Base-by-base conservation (phyloP, 2,888 invertebrate genomes). In the Ethmia dodecea region DNA sequence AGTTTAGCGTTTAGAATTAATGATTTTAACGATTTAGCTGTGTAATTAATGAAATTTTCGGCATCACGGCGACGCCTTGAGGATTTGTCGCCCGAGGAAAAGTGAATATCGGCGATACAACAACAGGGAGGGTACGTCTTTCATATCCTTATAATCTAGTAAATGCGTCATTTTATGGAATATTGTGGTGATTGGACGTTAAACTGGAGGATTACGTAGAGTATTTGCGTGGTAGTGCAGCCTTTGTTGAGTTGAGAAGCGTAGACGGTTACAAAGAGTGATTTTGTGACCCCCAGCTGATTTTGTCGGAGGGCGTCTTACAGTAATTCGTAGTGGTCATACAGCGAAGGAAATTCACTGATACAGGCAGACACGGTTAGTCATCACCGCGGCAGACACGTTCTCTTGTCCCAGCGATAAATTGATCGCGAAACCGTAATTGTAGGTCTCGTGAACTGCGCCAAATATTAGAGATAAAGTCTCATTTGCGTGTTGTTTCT, bases 41-140 rank as follows among this genome's bases (percentile, higher is more conserved):
- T 79, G 78, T 81, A 75, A 81, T 87, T 86, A 75, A 86, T 86
- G 86, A 77, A 71, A 84, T 75, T 75, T 72, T 75, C 65, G 73
- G 64, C 60, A 69, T 64, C 67, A 77, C 78, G 79, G 79, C 76
- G 81, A 74, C 76, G 71, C 80, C 67, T 62, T 76, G 74, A 81
- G 77, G 75, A 80, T 74, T 66, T 77, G 72, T 80, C 81, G 80
- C 80, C 79, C 50, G 60, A 64, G 64, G 66, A 75, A 71, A 73
- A 80, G 77, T 76, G 71, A 62, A 70, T 60, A 72, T 70, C 76
- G 75, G 75, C 73, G 63, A 74, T 76, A 65, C 67, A 84, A 67
- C 74, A 79, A 79, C 80, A 78, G 80, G 83, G 86, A 84, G 84
- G 86, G 86, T 87, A 86, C 74, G 86, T 86, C 80, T 81, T 81